These are phyloP conservation scores for Gobius niger DNA, from an alignment of 2,113 vertebrate species.

Conservation along the genomic window DNA sequence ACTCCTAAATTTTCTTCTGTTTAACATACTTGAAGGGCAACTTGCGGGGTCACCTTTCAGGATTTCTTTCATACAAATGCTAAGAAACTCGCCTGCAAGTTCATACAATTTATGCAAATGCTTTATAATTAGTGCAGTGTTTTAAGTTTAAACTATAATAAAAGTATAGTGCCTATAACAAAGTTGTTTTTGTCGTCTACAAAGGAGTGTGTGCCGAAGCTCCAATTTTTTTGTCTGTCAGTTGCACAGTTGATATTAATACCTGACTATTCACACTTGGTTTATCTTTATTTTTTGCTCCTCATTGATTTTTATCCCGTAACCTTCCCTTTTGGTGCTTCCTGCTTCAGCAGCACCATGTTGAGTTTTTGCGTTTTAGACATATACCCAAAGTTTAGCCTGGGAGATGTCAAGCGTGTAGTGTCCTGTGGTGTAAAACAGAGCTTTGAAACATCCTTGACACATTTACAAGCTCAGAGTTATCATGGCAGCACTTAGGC, in stretches of 20 bases:
- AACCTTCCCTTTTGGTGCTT: conserved; percentile 12
- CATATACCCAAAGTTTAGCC: conserved; percentile 14
- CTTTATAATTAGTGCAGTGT: too few relatives aligned
- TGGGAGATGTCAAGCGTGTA: conserved; percentile 33
- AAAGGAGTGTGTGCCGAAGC: too few relatives aligned
- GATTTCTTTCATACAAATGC: too few relatives aligned
- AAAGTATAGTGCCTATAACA: not conserved
- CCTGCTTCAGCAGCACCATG: conserved; percentile 6
- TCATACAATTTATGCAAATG: too few relatives aligned
- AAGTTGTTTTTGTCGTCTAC: not conserved
- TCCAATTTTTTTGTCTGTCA: too few relatives aligned
- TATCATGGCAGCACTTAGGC: conserved; percentile 59
- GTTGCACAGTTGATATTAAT: not conserved
- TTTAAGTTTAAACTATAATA: too few relatives aligned
- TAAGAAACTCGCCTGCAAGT: too few relatives aligned
- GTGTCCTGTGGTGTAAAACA: conserved; percentile 49
- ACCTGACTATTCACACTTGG: too few relatives aligned
- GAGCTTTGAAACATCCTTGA: conserved; percentile 66
- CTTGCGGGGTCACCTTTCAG: too few relatives aligned
- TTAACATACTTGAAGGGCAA: too few relatives aligned
- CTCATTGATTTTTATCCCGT: conserved; percentile 44
- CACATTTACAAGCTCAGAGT: conserved; percentile 65
- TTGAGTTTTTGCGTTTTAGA: conserved; percentile 10
- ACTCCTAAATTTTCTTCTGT: too few relatives aligned
- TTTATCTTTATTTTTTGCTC: conserved; percentile 37